Base-by-base conservation (phyloP, 2,113 vertebrate genomes). In the cat (Felis catus) region DNA sequence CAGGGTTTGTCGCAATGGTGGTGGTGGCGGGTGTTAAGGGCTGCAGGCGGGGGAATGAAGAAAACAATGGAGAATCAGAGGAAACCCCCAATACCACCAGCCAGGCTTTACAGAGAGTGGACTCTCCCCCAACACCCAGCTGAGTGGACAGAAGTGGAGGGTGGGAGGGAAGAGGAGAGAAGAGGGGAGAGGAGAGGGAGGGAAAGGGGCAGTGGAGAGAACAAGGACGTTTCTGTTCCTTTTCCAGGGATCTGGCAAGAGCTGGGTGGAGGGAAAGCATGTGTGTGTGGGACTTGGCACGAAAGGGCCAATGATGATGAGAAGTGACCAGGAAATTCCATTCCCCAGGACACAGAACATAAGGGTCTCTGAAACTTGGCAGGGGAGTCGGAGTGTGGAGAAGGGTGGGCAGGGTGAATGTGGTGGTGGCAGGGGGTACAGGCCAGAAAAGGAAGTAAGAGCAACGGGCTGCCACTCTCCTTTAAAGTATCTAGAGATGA, bases 11-110 rank as follows among this genome's bases (percentile, higher is more conserved):
- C n/a, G 5, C 53, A 84, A 63, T 66, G 91, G 87, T 70, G 82
- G n/a, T 55, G 73, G 89, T 1, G 61, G 87, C 71, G 66, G 82
- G 89, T 94, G 89, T 92, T 76, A 45, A 84, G 63, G 71, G 41
- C 33, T 79, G 61, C 25, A 53, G 82, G 36, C 73, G 6, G 29
- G 82, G 92, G 58, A 18, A 91, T n/a, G 95, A 82, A 94, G 80
- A 94, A 97, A 97, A 98, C 98, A 97, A 98, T 98, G 94, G 92
- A 98, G 97, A 98, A 98, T 98, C 76, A 78, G 92, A 98, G 95
- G 97, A 98, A 97, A 94, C 90, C 80, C 89, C 97, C 96, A 66
- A 91, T 96, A 97, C 97, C 96, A 98, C 97, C 98, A 98, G 98
- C 95, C 97, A 91, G 91, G 85, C 85, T 81, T 19, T 19, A 41